Percentiles rank a stretch among this genome's conserved stretches.
Evolutionary conservation across 2,888 invertebrate genomes (phyloP).

Genomic region (Sisyra terminalis): DNA sequence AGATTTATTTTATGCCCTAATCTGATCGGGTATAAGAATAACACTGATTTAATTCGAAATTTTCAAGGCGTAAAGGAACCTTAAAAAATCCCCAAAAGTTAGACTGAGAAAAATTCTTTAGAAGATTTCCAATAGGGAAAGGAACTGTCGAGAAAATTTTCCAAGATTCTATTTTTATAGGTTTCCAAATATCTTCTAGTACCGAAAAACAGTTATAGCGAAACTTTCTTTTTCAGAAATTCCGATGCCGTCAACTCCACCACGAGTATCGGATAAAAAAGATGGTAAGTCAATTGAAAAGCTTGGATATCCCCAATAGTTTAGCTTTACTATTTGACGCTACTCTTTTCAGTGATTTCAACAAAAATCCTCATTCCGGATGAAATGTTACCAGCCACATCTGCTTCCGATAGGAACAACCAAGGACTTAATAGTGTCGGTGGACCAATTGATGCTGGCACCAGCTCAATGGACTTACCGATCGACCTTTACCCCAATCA

Average conservation of each 20-base stretch:
- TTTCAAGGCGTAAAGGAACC: no score
- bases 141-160: no score
- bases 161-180: neutral
- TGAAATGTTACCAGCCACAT: constrained; percentile 2
- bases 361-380: constrained; percentile 4
- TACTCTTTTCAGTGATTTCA: neutral
- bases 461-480: constrained; percentile 5
- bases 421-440: neutral
- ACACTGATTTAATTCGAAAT: no score
- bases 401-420: neutral
- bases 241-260: constrained; percentile 72
- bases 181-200: neutral
- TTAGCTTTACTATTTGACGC: neutral
- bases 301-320: neutral
- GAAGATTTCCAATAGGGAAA: no score
- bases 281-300: constrained; percentile 39
- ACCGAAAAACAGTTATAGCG: neutral
- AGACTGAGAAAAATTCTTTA: no score
- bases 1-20: no score
- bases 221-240: constrained; percentile 46
- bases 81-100: no score
- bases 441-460: constrained; percentile 2
- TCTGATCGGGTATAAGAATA: no score
- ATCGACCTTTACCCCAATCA: constrained; percentile 7
- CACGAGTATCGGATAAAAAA: constrained; percentile 69